Evolutionary conservation across 1,140 invertebrate species (phyloP).

Genomic region (Coelopa frigida): DNA sequence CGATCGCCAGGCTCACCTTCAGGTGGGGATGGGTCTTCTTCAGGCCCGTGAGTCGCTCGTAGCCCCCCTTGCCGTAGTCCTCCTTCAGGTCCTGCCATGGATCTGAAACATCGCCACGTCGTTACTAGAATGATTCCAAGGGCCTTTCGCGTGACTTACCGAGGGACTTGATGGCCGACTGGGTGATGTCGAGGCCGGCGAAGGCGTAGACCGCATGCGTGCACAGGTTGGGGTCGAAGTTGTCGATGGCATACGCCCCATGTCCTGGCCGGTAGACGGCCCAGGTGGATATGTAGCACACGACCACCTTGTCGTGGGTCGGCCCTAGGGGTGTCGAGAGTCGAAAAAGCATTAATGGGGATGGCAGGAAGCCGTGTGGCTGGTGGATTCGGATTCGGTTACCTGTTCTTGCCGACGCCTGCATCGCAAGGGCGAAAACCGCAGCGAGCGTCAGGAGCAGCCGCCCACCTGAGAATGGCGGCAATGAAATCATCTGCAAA

Average conservation of each 20-base stretch:
- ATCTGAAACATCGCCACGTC: conserved; percentile 47
- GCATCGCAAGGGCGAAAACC: too few relatives aligned
- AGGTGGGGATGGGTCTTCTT: conserved; percentile 63
- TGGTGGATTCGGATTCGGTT: too few relatives aligned
- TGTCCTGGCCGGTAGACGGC: conserved; percentile 59
- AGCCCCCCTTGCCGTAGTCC: conserved; percentile 64
- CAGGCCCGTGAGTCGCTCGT: conserved; percentile 58
- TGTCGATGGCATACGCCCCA: conserved; percentile 58
- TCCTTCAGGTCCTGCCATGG: conserved; percentile 69
- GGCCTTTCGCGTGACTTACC: conserved; percentile 42
- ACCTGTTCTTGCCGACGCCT: too few relatives aligned
- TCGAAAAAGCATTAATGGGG: too few relatives aligned
- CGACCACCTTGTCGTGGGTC: conserved; percentile 57
- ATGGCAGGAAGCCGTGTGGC: too few relatives aligned
- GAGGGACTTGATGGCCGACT: conserved; percentile 57
- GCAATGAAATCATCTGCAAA: too few relatives aligned
- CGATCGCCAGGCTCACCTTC: conserved; percentile 69
- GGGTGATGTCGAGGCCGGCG: conserved; percentile 62
- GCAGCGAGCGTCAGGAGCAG: too few relatives aligned
- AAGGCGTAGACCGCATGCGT: conserved; percentile 86
- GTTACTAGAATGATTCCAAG: not conserved
- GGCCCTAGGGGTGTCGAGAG: conserved; percentile 37
- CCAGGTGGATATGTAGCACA: conserved; percentile 75
- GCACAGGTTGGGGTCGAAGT: conserved; percentile 72
- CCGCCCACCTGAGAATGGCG: too few relatives aligned